Evolutionary conservation across 2,113 vertebrate genomes (phyloP).

Genomic region (Equus quagga): DNA sequence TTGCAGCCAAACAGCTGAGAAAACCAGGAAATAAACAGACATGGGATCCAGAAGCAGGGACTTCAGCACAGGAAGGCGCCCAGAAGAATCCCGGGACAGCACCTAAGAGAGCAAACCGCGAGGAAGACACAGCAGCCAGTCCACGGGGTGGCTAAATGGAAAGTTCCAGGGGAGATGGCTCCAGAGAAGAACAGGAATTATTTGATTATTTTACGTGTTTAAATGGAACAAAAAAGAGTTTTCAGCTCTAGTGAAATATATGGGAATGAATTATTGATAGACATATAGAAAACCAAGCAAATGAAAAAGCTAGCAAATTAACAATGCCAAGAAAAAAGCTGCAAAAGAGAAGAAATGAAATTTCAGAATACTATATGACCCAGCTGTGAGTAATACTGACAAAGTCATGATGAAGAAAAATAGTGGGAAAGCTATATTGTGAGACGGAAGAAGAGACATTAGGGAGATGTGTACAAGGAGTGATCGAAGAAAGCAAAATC

Average conservation of each 20-base stretch:
- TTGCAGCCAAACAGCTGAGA: neutral
- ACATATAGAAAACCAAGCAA: neutral
- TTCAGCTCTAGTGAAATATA: neutral
- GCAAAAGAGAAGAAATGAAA: neutral
- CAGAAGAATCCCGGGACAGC: neutral
- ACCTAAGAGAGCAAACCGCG: neutral
- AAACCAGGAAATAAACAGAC: neutral
- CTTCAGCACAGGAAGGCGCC: neutral
- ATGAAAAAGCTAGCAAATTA: slow-evolving; percentile 27
- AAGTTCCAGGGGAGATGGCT: neutral
- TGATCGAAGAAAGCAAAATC: neutral
- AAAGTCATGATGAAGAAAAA: neutral
- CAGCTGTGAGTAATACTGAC: neutral
- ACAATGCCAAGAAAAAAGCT: neutral
- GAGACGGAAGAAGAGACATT: neutral
- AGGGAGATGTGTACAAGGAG: neutral
- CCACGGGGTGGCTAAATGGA: neutral
- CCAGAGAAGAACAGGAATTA: neutral
- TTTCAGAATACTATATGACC: neutral
- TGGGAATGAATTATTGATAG: neutral
- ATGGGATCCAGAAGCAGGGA: neutral
- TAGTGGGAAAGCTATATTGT: neutral
- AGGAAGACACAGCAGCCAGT: neutral
- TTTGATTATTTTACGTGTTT: neutral
- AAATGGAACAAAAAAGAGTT: neutral